Base-by-base conservation (phyloP, 2,797 vertebrate genomes). In the Catostomus latipinnis region DNA sequence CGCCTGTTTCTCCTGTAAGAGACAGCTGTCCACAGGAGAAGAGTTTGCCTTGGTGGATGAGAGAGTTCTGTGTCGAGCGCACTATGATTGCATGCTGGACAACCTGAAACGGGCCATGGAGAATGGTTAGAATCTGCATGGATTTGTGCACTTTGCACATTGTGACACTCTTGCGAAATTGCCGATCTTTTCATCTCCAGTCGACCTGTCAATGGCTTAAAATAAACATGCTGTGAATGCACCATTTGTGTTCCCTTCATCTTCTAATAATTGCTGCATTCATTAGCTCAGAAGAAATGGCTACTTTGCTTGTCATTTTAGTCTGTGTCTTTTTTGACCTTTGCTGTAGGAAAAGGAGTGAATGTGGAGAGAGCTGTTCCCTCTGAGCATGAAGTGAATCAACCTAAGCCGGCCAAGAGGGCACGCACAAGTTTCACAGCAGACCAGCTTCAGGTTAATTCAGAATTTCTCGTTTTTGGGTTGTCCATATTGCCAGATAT, bases 351-450 rank as follows among this genome's bases (percentile, higher is more conserved):
- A 81, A 96, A 96, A 88, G 93, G 94, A 12, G 94, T 94, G 82
- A 92, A 84, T 4, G 94, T 95, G 67, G 96, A 96, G 88, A 96
- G 94, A 8, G 93, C 94, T 0, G 83, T 94, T 57, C 84, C 94
- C 57, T 94, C 92, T 65, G 96, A 96, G 61, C 96, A 96, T 90
- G 96, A 97, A 82, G 93, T 90, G 78, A 95, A 92, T 84, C 92
- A 94, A 60, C 92, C 96, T 65, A 97, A 96, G 85, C 97, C 97
- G 82, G 94, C 96, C 58, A 99, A 99, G 89, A 96, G 98, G 88
- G 98, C 97, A 84, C 95, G 98, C 85, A 99, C 98, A 83, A 98
- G 97, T 92, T 99, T 99, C 91, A 98, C 96, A 14, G 96, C 96
- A 2, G 97, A 99, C 86, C 98, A 99, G 11, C 93, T 99, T 82